Evolutionary conservation across 2,888 invertebrate species (phyloP), one percentile per base, ranked within the genome.

Genomic region (Phyllotreta striolata): DNA sequence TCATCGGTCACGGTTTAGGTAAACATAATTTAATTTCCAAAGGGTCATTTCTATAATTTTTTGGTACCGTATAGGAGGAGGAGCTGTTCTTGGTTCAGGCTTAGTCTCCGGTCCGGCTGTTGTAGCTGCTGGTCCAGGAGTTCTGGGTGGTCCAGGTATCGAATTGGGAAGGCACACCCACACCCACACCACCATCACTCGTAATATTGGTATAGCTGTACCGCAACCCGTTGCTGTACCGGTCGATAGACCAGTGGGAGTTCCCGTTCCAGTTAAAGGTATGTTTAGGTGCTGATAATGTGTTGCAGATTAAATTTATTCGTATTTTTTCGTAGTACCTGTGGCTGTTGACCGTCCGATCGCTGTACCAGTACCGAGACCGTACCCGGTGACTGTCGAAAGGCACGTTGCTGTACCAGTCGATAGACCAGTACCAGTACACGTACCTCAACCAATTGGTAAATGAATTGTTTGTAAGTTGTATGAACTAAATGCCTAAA

Each of bases 341-440:
- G 77, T 79, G 9, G 76, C 81, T 12, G 79, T 80, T 14, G 76
- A 77, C 43, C 74, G 84, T 1, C 85, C 85, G 1, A 84, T 84
- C 2, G 72, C 75, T 38, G 76, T 77, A 5, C 81, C 82, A 62
- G 85, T 86, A 1, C 83, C 83, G 0, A 82, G 82, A 3, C 85
- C 86, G 0, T 71, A 73, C 43, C 72, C 76, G 0, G 83, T 85
- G 0, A 77, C 84, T 0, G 83, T 85, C 0, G 84, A 85, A 66
- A 79, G 84, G 61, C 84, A 84, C 1, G 83, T 85, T 37, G 82
- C 85, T 1, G 83, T 84, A 35, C 85, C 84, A 0, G 84, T 87
- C 6, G 82, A 86, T 7, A 84, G 86, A 65, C 85, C 86, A 0
- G 84, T 86, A 0, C 84, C 77, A n/a, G 76, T 79, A 3, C 71